phyloP scores from a whole-genome alignment of 1,140 invertebrate genomes.

The Chymomyza costata region DNA sequence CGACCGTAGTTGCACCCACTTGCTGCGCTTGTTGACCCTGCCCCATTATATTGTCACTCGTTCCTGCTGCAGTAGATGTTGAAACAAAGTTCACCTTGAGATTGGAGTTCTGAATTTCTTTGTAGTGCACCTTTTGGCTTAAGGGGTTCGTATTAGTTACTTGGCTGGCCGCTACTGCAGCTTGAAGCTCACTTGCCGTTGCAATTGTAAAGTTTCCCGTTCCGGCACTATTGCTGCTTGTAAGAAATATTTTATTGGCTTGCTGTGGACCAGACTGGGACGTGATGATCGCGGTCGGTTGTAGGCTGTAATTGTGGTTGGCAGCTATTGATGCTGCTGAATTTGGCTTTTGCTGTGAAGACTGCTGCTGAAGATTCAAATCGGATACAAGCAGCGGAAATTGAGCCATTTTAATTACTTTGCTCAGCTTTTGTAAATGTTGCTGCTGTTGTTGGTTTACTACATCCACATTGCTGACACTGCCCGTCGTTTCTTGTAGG shows the following conservation, averaged over 20 bases:
- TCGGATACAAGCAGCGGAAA: slow-evolving; percentile 65
- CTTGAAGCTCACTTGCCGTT: slow-evolving; percentile 57
- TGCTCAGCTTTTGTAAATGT: slow-evolving; percentile 56
- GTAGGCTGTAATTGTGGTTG: slow-evolving; percentile 73
- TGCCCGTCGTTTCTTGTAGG: slow-evolving; percentile 28
- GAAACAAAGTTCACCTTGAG: slow-evolving; percentile 70
- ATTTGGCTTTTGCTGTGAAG: slow-evolving; percentile 55
- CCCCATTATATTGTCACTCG: slow-evolving; percentile 10
- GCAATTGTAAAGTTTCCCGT: slow-evolving; percentile 63
- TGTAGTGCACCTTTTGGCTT: slow-evolving; percentile 60
- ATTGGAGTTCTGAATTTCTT: slow-evolving; percentile 65
- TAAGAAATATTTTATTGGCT: slow-evolving; percentile 70
- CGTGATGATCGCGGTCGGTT: slow-evolving; percentile 65
- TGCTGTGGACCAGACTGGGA: slow-evolving; percentile 50
- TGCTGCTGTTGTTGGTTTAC: slow-evolving; percentile 37
- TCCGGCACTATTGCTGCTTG: slow-evolving; percentile 57
- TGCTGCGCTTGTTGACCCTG: slow-evolving; percentile 37
- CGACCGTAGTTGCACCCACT: slow-evolving; percentile 50
- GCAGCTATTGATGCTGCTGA: slow-evolving; percentile 61
- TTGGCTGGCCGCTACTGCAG: slow-evolving; percentile 39
- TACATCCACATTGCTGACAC: slow-evolving; percentile 42
- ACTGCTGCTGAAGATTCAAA: slow-evolving; percentile 51
- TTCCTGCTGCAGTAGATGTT: slow-evolving; percentile 22
- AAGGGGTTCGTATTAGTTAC: slow-evolving; percentile 15
- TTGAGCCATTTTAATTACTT: slow-evolving; percentile 68